phyloP scores from a whole-genome alignment of 2,797 vertebrate species.

The Hoplostethus mediterraneus region DNA sequence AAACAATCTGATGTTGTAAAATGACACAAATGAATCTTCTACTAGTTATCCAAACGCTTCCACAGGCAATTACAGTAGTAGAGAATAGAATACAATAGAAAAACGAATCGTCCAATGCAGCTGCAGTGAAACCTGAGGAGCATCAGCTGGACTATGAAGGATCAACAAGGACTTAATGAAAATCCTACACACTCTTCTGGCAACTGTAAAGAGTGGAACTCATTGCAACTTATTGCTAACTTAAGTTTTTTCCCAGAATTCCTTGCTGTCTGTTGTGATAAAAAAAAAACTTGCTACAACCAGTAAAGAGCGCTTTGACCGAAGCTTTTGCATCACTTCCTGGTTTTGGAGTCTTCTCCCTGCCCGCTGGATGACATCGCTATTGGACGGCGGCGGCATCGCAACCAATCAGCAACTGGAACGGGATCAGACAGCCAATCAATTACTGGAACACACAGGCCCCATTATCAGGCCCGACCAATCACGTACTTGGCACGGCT shows the following conservation, averaged over 20 bases:
- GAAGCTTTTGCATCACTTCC: conserved; percentile 42
- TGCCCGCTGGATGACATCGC: conserved; percentile 62
- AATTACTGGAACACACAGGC: conserved; percentile 56
- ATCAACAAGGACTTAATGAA: too few species aligned
- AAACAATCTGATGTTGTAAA: not conserved
- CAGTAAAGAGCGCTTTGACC: conserved; percentile 23
- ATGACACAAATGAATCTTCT: not conserved
- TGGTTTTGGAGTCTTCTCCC: conserved; percentile 28
- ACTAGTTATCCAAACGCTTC: not conserved
- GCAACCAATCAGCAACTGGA: conserved; percentile 73
- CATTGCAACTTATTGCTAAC: too few species aligned
- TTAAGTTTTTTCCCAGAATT: not conserved
- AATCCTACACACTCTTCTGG: too few species aligned
- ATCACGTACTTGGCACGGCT: conserved; percentile 55
- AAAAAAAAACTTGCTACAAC: not conserved
- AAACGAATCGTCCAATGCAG: not conserved
- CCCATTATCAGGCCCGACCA: conserved; percentile 46
- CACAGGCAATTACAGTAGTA: not conserved
- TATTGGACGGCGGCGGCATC: conserved; percentile 61
- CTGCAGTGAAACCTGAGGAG: too few species aligned
- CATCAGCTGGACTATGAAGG: too few species aligned
- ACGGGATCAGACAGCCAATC: conserved; percentile 68
- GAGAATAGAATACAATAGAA: not conserved
- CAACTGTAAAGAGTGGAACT: not conserved
- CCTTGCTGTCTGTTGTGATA: not conserved